Conservation (phyloP, 2,113 vertebrate genomes). For the Clarias macrocephalus region DNA sequence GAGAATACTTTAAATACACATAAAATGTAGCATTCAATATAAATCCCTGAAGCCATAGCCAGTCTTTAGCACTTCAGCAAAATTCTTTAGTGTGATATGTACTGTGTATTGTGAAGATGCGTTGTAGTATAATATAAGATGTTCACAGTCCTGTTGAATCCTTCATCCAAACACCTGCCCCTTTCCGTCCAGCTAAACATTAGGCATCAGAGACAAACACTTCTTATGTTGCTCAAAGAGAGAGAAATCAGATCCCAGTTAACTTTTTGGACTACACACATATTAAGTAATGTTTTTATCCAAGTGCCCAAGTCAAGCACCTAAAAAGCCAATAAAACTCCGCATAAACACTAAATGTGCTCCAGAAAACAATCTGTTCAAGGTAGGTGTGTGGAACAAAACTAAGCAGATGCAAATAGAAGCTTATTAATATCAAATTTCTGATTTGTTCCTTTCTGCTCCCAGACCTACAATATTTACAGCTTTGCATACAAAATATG, state of each 20-base stretch:
- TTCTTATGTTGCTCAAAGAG: background rate
- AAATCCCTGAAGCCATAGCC: background rate
- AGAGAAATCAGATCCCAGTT: background rate
- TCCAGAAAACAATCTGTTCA: background rate
- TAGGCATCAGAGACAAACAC: background rate
- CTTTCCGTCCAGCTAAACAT: background rate
- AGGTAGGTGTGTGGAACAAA: background rate
- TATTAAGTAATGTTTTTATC: background rate
- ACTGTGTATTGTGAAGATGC: background rate
- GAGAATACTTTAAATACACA: background rate
- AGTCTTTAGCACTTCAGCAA: background rate
- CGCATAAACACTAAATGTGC: background rate
- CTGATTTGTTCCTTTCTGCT: background rate
- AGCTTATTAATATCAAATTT: background rate
- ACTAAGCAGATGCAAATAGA: background rate
- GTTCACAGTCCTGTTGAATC: background rate
- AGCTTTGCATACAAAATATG: background rate
- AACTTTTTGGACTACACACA: background rate
- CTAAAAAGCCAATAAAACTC: background rate
- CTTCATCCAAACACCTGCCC: background rate
- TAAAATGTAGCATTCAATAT: background rate
- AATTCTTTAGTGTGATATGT: background rate
- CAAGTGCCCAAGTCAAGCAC: background rate
- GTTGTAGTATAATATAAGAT: background rate
- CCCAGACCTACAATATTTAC: background rate